Evolutionary conservation across 1,140 invertebrate genomes (phyloP), one percentile per base, ranked within the genome.

Genomic region (Myzus persicae): DNA sequence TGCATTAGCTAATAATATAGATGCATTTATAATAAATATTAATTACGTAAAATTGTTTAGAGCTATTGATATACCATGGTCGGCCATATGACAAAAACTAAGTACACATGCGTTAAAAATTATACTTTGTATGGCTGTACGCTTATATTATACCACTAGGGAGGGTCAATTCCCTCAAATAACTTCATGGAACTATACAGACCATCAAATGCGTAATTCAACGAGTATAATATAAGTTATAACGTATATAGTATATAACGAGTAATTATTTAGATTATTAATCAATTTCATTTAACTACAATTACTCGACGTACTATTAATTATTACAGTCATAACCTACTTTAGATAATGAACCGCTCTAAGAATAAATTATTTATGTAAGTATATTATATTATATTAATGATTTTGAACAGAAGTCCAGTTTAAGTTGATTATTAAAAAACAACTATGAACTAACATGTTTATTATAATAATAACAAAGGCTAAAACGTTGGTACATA

Each of bases 191-290:
- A 88, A 88, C 46, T 48, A 85, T 26, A 88, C n/a, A 88, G 44
- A 38, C 44, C 20, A 88, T 48, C 20, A 51, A 88, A 88, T 31
- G 87, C n/a, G 87, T 18, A n/a, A 76, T 54, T 89, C 51, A 51
- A n/a, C n/a, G n/a, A 5, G 42, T 48, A 85, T 85, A 51, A 48
- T 20, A 20, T n/a, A n/a, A n/a, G n/a, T n/a, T n/a, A n/a, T 18
- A 48, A 44, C 42, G 42, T 44, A 44, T 44, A 44, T 44, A 48
- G 46, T 48, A 48, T 51, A 51, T 51, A 51, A 51, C 48, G 48
- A 24, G 48, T 51, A 88, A 88, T 88, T 48, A 88, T 88, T 46
- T 89, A 54, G 51, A 54, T 89, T 51, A 51, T 89, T 89, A 89
- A 89, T 89, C 51, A 38, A 89, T 89, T 89, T 51, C 31, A 38